Conservation (phyloP, 2,113 vertebrate species). For the Morone chrysops region DNA sequence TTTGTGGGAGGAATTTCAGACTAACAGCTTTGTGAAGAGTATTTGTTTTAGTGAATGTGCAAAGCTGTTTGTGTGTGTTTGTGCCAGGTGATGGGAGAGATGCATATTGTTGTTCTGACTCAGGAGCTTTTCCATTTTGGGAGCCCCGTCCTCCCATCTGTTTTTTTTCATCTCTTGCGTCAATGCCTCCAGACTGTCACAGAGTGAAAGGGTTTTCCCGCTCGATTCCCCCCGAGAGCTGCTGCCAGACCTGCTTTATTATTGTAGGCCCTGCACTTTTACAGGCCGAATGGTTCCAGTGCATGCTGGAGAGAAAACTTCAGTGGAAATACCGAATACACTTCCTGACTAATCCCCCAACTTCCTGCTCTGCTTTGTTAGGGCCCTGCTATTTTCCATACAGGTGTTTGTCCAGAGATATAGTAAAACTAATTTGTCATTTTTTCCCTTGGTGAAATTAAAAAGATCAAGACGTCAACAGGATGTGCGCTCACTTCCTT, state of each 20-base stretch:
- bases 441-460: constrained; percentile 39
- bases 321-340: constrained; percentile 53
- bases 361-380: constrained; percentile 54
- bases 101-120: constrained; percentile 54
- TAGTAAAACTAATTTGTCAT: constrained; percentile 24
- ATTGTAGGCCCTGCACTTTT: constrained; percentile 29
- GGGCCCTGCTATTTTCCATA: constrained; percentile 17
- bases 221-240: constrained; percentile 54
- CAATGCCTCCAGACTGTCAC: constrained; percentile 57
- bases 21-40: background rate
- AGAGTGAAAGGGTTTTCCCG: constrained; percentile 77
- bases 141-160: constrained; percentile 60
- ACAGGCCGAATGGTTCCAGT: constrained; percentile 28
- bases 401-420: constrained; percentile 51
- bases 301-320: constrained; percentile 23
- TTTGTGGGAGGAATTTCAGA: background rate
- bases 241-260: constrained; percentile 49
- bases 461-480: constrained; percentile 60
- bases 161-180: constrained; percentile 60
- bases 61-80: constrained; percentile 1
- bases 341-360: constrained; percentile 49
- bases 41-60: background rate
- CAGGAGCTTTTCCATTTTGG: constrained; percentile 68
- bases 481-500: constrained; percentile 74
- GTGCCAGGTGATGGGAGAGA: constrained; percentile 14